These are phyloP conservation scores for Rhimphoctona megacephalus DNA, from an alignment of 2,888 invertebrate species.

Conservation along the genomic window DNA sequence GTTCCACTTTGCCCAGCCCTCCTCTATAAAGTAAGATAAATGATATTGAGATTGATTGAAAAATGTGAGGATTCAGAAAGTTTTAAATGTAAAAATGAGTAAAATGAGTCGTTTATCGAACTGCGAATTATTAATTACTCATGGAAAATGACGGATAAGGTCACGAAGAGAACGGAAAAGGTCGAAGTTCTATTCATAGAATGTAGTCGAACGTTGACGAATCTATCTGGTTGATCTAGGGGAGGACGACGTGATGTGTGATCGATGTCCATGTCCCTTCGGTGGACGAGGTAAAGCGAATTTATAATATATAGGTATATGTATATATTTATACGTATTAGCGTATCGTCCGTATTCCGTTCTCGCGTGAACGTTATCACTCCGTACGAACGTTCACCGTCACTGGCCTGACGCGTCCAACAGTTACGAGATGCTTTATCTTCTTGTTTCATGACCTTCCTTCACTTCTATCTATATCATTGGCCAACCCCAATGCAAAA, in stretches of 20 bases:
- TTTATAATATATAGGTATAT: conserved; percentile 4
- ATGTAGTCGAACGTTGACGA: conserved; percentile 33
- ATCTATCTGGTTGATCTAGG: conserved; percentile 30
- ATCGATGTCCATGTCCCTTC: conserved; percentile 37
- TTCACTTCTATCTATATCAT: conserved; percentile 14
- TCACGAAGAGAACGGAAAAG: not conserved
- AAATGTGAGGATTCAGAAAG: not conserved
- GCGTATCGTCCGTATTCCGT: conserved; percentile 21
- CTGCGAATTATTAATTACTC: conserved; percentile 14
- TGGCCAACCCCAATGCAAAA: conserved; percentile 20
- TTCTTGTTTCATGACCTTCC: conserved; percentile 23
- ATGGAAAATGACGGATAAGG: not conserved
- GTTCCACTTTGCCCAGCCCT: too few relatives aligned
- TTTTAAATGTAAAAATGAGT: not conserved
- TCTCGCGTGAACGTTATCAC: conserved; percentile 55
- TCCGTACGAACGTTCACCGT: conserved; percentile 28
- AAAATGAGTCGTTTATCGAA: not conserved
- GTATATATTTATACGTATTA: conserved; percentile 20
- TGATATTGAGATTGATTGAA: not conserved
- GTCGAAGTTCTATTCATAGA: conserved; percentile 25
- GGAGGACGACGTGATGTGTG: conserved; percentile 34
- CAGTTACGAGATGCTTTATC: conserved; percentile 53
- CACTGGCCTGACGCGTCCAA: conserved; percentile 25
- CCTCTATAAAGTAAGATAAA: not conserved
- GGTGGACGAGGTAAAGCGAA: not conserved